These are phyloP conservation scores for Tragelaphus imberbis DNA, from an alignment of 2,113 vertebrate species.

Conservation along the genomic window DNA sequence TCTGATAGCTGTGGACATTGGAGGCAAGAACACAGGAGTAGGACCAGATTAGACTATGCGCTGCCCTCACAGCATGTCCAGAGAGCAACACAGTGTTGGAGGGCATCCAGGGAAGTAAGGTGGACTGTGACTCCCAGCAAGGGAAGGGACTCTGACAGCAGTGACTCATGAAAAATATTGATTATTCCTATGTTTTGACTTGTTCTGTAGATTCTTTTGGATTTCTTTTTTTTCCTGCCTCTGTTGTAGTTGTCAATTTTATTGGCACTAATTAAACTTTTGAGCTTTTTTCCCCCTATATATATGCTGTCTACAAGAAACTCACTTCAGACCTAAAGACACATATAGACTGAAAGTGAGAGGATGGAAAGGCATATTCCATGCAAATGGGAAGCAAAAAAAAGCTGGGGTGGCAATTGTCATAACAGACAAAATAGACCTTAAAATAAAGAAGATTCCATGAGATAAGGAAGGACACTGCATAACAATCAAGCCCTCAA, in stretches of 20 bases:
- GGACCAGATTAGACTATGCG: not conserved
- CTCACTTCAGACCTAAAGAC: not conserved
- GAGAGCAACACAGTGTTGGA: not conserved
- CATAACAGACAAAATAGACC: not conserved
- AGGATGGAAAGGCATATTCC: not conserved
- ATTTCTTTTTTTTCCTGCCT: not conserved
- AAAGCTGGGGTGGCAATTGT: not conserved
- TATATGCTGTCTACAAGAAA: not conserved
- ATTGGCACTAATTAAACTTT: not conserved
- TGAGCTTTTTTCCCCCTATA: not conserved
- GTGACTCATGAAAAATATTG: not conserved
- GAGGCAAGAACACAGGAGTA: not conserved
- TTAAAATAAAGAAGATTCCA: not conserved
- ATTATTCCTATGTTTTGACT: not conserved
- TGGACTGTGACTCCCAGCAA: not conserved
- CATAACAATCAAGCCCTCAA: not conserved
- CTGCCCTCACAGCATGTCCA: not conserved
- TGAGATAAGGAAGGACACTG: not conserved
- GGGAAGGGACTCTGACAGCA: not conserved
- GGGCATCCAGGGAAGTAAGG: not conserved
- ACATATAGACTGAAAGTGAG: not conserved
- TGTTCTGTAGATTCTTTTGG: not conserved
- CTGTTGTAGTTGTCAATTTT: not conserved
- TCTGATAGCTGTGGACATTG: not conserved
- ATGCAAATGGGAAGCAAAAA: not conserved